phyloP scores from a whole-genome alignment of 2,113 vertebrate genomes.

The Nothocercus nigrocapillus region DNA sequence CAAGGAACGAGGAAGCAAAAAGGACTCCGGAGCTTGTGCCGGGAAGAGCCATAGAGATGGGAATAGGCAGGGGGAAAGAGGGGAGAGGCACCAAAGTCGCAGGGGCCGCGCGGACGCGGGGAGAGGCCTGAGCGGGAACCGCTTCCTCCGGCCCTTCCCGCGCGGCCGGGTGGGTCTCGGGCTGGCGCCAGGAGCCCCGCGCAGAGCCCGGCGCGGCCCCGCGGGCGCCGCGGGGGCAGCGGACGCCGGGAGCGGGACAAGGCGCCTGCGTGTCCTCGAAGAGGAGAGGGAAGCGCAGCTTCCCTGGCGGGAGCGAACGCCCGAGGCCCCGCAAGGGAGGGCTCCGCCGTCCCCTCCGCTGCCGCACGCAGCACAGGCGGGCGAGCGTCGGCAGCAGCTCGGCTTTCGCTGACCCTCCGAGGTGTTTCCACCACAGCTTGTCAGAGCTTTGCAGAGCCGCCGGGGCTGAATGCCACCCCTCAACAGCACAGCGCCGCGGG shows the following conservation, averaged over 20 bases:
- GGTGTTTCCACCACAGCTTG: not conserved
- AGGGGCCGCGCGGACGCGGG: not conserved
- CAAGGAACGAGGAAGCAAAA: not conserved
- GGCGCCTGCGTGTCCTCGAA: not conserved
- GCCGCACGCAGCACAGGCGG: rapidly evolving
- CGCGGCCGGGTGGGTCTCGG: not conserved
- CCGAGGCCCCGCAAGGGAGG: not conserved
- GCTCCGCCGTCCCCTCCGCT: not conserved
- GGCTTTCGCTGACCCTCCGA: not conserved
- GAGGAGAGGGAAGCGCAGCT: not conserved
- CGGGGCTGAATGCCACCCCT: not conserved
- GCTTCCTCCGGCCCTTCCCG: not conserved
- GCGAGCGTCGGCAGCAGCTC: rapidly evolving
- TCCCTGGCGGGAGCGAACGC: not conserved
- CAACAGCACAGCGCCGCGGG: rapidly evolving
- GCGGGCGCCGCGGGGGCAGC: no score
- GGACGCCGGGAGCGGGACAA: not conserved
- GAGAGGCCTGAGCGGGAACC: not conserved
- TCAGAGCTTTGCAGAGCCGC: not conserved
- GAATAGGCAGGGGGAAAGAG: not conserved
- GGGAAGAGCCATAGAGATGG: not conserved
- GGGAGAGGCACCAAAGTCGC: not conserved
- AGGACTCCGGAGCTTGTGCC: not conserved
- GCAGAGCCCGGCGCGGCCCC: no score
- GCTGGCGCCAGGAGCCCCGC: no score